These are phyloP conservation scores for Rhabdornis inornatus DNA, from an alignment of 2,113 vertebrate species.

Conservation along the genomic window DNA sequence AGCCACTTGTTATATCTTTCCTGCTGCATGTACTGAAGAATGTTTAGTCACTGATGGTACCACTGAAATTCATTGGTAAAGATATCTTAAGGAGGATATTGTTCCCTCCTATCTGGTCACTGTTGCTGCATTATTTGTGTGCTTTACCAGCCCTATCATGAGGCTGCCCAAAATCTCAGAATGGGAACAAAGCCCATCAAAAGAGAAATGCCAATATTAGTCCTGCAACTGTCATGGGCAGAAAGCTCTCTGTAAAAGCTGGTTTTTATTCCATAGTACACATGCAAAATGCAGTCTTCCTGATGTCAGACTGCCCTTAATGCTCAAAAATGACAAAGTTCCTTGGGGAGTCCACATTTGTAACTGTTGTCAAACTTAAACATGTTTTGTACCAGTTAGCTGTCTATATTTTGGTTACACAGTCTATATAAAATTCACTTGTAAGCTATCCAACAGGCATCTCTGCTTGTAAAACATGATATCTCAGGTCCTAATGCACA, in stretches of 20 bases:
- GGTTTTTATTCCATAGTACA: neutral
- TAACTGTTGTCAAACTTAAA: slow-evolving; percentile 29
- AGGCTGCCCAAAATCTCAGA: neutral
- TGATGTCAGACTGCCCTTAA: neutral
- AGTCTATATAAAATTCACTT: neutral
- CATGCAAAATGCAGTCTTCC: neutral
- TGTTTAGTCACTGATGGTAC: neutral
- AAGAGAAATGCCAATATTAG: neutral
- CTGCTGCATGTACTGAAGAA: neutral
- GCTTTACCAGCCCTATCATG: neutral
- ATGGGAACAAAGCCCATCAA: neutral
- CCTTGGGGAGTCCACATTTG: neutral
- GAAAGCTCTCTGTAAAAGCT: neutral
- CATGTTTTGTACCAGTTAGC: slow-evolving; percentile 7
- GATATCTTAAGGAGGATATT: neutral
- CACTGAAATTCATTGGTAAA: neutral
- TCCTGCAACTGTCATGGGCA: neutral
- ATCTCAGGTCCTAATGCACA: neutral
- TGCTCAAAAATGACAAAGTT: slow-evolving; percentile 29
- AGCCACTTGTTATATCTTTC: neutral
- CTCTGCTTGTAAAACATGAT: neutral
- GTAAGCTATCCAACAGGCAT: neutral
- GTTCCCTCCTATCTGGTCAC: neutral
- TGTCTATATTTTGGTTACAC: neutral
- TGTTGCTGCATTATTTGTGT: neutral